Evolutionary conservation across 2,797 vertebrate genomes (phyloP), one percentile per base, ranked within the genome.

Genomic region (Clarias platycephalus): DNA sequence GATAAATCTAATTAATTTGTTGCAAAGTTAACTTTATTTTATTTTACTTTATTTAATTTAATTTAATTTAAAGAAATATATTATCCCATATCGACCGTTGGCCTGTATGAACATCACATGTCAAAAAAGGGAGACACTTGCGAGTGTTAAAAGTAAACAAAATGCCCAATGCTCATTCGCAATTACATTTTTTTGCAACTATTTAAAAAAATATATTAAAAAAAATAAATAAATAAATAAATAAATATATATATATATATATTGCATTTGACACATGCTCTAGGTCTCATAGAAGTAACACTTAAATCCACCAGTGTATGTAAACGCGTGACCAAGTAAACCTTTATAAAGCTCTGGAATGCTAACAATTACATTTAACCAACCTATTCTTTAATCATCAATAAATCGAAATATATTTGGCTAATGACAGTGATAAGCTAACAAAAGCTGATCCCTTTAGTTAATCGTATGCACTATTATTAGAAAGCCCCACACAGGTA

Each of bases 41-140:
- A 60, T 22, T 18, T 60, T 18, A 16, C 4, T 58, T 4, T 20
- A 60, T 22, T 18, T 60, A 7, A 22, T 24, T 18, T 60, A 7
- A 22, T 24, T 18, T 60, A 22, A 22, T 18, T 53, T 64, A 5
- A 55, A 34, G 31, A 78, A 78, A 40, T 60, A 13, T 5, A 7
- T 72, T 60, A 66, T 66, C 13, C n/a, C 5, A 53, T 60, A 2
- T 71, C 24, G n/a, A 80, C 62, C 53, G n/a, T 79, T 80, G 80
- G 44, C 68, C 70, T 85, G 58, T 28, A 66, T 71, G 5, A 34
- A 74, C 37, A 53, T 83, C 60, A 37, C n/a, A 63, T 3, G 31
- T 8, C 37, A 18, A 44, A 63, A 74, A 37, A 24, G 1, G 13
- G 22, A 40, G 3, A 79, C 7, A 79, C 44, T 49, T 44, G 24